These are phyloP conservation scores for Pyrrhia umbra DNA, from an alignment of 2,888 invertebrate species.

Conservation along the genomic window DNA sequence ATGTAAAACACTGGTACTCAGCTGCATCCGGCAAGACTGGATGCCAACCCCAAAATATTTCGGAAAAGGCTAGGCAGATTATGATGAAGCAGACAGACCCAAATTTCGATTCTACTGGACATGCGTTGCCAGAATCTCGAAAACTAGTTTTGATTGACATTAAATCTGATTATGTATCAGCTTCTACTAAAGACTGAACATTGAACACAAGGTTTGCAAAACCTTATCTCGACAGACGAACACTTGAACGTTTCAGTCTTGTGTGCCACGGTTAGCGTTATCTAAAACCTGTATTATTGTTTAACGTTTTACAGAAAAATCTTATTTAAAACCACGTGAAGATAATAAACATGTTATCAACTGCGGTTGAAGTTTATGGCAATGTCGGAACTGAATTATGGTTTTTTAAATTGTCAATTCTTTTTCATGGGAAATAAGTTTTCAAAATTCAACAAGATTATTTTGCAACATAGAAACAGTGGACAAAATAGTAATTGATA, in stretches of 20 bases:
- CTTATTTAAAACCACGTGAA: neutral
- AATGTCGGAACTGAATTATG: neutral
- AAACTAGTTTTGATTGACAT: neutral
- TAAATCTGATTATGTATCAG: neutral
- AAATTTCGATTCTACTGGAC: too few species aligned
- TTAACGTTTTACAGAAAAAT: neutral
- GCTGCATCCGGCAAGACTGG: too few species aligned
- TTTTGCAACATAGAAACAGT: neutral
- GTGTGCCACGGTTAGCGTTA: constrained; percentile 4
- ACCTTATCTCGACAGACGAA: constrained; percentile 26
- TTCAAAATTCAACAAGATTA: too few species aligned
- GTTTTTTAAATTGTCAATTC: neutral
- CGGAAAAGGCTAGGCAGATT: too few species aligned
- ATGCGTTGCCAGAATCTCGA: too few species aligned
- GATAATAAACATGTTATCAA: neutral
- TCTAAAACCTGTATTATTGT: constrained; percentile 8
- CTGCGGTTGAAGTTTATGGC: neutral
- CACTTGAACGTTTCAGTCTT: constrained; percentile 20
- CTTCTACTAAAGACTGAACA: neutral
- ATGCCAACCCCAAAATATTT: too few species aligned
- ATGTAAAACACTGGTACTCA: too few species aligned
- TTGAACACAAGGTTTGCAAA: constrained; percentile 38
- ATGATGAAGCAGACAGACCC: too few species aligned
- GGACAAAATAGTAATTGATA: too few species aligned
- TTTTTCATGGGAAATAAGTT: neutral